These are phyloP conservation scores for Mormyrops boulengeri DNA, from an alignment of 2,797 vertebrate species.

Conservation along the genomic window DNA sequence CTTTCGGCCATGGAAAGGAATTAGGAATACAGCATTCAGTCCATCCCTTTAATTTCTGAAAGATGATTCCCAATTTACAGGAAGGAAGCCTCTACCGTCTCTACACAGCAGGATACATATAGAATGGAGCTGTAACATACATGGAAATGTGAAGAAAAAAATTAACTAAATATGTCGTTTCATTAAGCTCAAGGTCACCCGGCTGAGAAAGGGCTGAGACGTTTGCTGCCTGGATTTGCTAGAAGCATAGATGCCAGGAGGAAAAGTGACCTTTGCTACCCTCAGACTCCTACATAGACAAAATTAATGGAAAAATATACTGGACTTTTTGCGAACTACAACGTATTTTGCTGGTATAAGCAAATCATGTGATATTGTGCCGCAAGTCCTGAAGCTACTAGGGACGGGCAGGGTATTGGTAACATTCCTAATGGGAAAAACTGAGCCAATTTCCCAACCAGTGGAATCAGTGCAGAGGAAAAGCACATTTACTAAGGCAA, in stretches of 20 bases:
- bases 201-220: neutral
- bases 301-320: constrained; percentile 1
- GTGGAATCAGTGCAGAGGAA: neutral
- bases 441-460: neutral
- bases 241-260: neutral
- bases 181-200: neutral
- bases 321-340: neutral
- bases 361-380: neutral
- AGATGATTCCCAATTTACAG: neutral
- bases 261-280: neutral
- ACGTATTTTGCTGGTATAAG: neutral
- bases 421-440: neutral
- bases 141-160: neutral
- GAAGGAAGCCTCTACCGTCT: neutral
- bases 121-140: neutral
- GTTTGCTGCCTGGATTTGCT: neutral
- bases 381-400: neutral
- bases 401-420: neutral
- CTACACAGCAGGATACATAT: neutral
- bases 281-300: neutral
- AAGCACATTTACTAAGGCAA: neutral
- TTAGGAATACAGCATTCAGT: neutral
- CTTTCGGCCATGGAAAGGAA: neutral
- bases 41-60: neutral
- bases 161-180: neutral